phyloP scores from a whole-genome alignment of 1,140 invertebrate species.

The Pectinophora gossypiella region DNA sequence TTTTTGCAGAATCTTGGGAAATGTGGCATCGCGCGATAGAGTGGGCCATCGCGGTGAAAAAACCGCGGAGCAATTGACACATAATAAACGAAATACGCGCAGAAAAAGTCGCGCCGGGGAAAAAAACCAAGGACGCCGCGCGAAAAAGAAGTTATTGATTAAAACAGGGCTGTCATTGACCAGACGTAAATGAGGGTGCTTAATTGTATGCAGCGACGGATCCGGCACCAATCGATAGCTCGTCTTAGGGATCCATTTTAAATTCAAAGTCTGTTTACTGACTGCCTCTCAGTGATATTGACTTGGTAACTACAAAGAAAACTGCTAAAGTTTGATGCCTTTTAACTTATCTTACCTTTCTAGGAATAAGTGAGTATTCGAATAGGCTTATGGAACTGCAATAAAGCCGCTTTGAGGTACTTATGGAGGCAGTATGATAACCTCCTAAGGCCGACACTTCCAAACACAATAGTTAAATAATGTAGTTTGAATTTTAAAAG shows the following conservation, averaged over 20 bases:
- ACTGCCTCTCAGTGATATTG: background rate
- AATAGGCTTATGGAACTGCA: no score
- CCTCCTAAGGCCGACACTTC: no score
- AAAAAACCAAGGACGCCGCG: slow-evolving; percentile 69
- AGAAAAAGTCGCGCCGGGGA: slow-evolving; percentile 67
- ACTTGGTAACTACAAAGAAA: no score
- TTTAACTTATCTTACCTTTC: no score
- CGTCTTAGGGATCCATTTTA: slow-evolving; percentile 18
- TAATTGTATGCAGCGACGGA: slow-evolving; percentile 68
- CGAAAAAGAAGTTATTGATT: slow-evolving; percentile 75
- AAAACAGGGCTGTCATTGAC: slow-evolving; percentile 73
- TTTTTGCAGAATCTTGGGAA: slow-evolving; percentile 60
- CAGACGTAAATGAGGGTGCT: slow-evolving; percentile 72
- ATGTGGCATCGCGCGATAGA: slow-evolving; percentile 40
- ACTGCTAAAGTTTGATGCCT: no score
- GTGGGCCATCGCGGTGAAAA: slow-evolving; percentile 27
- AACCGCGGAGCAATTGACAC: slow-evolving; percentile 54
- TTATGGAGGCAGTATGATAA: no score
- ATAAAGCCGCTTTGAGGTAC: no score
- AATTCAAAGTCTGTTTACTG: background rate
- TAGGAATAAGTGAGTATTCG: no score
- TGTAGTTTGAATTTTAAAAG: no score
- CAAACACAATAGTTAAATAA: no score
- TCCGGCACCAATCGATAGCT: slow-evolving; percentile 38
- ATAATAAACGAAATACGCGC: slow-evolving; percentile 67